Conservation (phyloP, 2,113 vertebrate genomes). For the Mesitornis unicolor region DNA sequence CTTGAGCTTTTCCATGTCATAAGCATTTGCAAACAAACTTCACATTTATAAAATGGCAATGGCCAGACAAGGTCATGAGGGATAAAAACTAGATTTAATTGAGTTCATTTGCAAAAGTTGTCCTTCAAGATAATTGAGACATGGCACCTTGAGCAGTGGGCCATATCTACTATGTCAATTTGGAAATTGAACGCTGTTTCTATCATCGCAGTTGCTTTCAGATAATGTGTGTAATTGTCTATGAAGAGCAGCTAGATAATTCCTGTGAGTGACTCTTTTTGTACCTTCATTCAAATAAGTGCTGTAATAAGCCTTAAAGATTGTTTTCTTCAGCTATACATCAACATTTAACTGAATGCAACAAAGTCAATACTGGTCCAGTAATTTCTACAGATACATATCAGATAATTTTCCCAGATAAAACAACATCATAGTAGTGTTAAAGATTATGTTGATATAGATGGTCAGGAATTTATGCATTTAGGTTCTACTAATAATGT, state of each 20-base stretch:
- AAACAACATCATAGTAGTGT: neutral
- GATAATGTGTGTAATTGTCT: slow-evolving; percentile 68
- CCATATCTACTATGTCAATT: slow-evolving; percentile 28
- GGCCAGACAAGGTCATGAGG: neutral
- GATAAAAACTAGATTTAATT: slow-evolving; percentile 51
- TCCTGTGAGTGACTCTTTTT: slow-evolving; percentile 36
- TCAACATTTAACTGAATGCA: slow-evolving; percentile 51
- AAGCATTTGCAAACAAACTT: neutral
- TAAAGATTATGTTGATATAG: neutral
- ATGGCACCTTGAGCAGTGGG: slow-evolving; percentile 8
- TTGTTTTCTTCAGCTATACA: slow-evolving; percentile 40
- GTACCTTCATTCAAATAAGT: slow-evolving; percentile 50
- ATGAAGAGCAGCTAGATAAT: slow-evolving; percentile 61
- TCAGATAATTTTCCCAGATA: neutral
- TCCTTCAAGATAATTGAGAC: slow-evolving; percentile 62
- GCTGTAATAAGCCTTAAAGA: slow-evolving; percentile 41
- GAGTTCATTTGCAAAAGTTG: slow-evolving; percentile 45
- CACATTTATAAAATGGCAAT: neutral
- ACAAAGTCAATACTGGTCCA: neutral
- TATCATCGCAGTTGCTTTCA: slow-evolving; percentile 43
- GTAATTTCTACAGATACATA: slow-evolving; percentile 16
- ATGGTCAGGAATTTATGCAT: neutral
- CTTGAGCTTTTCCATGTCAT: neutral
- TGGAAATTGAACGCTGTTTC: slow-evolving; percentile 47
- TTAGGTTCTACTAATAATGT: neutral